phyloP scores from a whole-genome alignment of 2,113 vertebrate genomes.

The Mormoops blainvillei region DNA sequence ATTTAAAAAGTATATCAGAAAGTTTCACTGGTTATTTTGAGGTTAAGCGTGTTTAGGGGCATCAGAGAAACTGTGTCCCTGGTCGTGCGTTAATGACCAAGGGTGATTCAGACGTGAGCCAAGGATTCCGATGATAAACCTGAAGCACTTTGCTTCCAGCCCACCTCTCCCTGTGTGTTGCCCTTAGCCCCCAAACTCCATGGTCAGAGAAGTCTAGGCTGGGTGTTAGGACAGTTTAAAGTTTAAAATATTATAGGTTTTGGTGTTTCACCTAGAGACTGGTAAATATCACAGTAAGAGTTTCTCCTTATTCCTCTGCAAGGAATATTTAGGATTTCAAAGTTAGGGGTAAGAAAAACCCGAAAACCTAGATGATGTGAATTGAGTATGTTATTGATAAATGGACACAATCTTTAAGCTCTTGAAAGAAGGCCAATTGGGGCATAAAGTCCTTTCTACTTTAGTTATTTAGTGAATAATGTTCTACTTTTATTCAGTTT shows the following conservation, averaged over 20 bases:
- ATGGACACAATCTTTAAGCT: neutral
- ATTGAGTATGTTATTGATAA: neutral
- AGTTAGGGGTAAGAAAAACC: neutral
- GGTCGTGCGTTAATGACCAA: neutral
- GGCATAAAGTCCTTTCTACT: neutral
- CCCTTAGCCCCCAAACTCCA: neutral
- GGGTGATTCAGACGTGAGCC: neutral
- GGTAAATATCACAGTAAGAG: neutral
- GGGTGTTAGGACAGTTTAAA: neutral
- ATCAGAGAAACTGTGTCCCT: neutral
- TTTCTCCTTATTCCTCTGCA: neutral
- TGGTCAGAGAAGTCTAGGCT: neutral
- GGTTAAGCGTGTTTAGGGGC: neutral
- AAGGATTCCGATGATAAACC: neutral
- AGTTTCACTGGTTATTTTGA: neutral
- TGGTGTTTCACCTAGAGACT: neutral
- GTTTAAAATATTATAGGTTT: neutral
- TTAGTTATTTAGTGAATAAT: conserved; percentile 28
- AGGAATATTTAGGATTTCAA: conserved; percentile 8
- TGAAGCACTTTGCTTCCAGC: neutral
- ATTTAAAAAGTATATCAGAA: neutral
- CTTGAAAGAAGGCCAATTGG: neutral
- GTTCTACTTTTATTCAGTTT: conserved; percentile 19
- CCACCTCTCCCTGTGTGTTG: neutral
- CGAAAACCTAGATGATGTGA: neutral